These are phyloP conservation scores for Caenorhabditis macrosperma DNA, from an alignment of 2,888 invertebrate species.

Conservation along the genomic window DNA sequence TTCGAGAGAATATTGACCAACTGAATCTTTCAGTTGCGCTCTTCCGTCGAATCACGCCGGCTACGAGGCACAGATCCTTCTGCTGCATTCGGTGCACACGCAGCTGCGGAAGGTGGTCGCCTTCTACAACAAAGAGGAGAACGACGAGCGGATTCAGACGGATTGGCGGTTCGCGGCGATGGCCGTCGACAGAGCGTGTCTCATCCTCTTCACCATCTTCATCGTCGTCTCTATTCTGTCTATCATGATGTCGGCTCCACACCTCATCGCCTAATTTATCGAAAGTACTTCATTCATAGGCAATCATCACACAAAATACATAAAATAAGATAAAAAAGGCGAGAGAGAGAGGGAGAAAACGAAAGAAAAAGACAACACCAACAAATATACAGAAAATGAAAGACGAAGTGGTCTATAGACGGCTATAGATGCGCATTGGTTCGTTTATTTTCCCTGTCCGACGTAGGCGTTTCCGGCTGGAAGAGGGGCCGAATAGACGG, in stretches of 20 bases:
- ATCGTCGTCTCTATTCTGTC: conserved; percentile 69
- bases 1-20: no score
- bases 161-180: conserved; percentile 76
- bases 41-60: conserved; percentile 69
- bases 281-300: conserved; percentile 1
- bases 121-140: conserved; percentile 69
- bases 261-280: conserved; percentile 70
- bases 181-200: conserved; percentile 72
- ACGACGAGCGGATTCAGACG: conserved; percentile 67
- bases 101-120: conserved; percentile 70
- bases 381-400: conserved; percentile 49
- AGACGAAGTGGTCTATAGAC: conserved; percentile 25
- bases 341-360: neutral
- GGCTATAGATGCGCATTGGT: conserved; percentile 7
- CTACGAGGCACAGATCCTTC: conserved; percentile 72
- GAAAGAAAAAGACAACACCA: neutral
- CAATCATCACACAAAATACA: conserved; percentile 4
- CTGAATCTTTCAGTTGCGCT: conserved; percentile 36
- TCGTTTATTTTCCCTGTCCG: conserved; percentile 49
- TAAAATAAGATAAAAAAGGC: conserved; percentile 14
- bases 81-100: conserved; percentile 71
- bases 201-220: conserved; percentile 71
- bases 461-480: conserved; percentile 54
- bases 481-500: conserved; percentile 56
- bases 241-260: conserved; percentile 73